Evolutionary conservation across 1,140 invertebrate species (phyloP).

Genomic region (Akabosia matsudoensis): DNA sequence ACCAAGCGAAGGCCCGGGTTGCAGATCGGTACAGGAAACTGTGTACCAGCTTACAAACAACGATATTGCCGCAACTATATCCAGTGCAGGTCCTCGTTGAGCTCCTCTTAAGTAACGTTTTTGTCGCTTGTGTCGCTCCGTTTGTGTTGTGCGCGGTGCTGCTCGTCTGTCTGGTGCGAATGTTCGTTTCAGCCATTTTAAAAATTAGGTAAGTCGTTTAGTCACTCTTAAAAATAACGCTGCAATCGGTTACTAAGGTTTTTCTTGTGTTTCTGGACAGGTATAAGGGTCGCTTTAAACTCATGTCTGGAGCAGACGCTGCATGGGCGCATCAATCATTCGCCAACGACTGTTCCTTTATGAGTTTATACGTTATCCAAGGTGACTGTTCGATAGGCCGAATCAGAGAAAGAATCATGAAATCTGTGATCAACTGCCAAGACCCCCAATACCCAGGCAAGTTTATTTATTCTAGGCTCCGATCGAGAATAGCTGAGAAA

Average conservation of each 20-base stretch:
- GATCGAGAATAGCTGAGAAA: constrained; percentile 14
- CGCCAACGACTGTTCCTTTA: constrained; percentile 32
- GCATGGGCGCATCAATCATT: constrained; percentile 30
- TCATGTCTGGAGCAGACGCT: constrained; percentile 37
- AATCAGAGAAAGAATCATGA: constrained; percentile 28
- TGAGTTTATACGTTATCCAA: constrained; percentile 34
- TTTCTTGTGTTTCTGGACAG: not conserved
- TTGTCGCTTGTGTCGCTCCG: not conserved
- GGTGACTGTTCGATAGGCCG: constrained; percentile 34
- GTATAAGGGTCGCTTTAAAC: not conserved
- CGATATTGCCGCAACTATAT: not conserved
- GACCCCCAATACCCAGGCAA: constrained; percentile 23
- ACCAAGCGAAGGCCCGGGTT: not conserved
- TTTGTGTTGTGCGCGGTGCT: not conserved
- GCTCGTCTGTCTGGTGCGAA: not conserved
- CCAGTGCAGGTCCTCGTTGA: not conserved
- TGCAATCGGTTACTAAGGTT: not conserved
- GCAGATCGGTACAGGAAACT: not conserved
- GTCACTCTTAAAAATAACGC: not conserved
- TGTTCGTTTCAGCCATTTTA: not conserved
- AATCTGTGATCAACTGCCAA: constrained; percentile 6
- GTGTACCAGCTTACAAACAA: not conserved
- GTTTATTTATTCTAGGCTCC: constrained; percentile 17
- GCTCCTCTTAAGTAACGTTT: not conserved
- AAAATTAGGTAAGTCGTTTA: not conserved